A percentile compares a stretch with the other conserved stretches of the same genome.
These are phyloP conservation scores for Anguilla marmorata DNA, from an alignment of 2,797 vertebrate species.

Conservation along the genomic window DNA sequence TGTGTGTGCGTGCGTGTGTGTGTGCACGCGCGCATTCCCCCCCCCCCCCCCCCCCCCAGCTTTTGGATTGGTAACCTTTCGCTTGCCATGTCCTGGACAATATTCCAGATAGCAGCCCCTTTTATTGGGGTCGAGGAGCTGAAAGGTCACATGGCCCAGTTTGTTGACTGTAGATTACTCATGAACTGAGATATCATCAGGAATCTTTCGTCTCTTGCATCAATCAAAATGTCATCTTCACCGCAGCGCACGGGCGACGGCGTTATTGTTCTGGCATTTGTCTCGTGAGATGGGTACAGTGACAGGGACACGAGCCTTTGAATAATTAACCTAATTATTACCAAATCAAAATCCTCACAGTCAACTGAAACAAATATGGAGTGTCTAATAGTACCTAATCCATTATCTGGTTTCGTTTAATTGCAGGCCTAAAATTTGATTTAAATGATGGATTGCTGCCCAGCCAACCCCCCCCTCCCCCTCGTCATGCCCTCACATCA, in stretches of 20 bases:
- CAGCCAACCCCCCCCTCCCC: neutral
- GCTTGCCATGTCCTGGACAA: neutral
- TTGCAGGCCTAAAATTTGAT: neutral
- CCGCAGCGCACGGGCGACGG: neutral
- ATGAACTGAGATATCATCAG: neutral
- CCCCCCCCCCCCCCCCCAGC: neutral
- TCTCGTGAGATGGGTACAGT: neutral
- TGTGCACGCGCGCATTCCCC: neutral
- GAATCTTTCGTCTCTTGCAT: neutral
- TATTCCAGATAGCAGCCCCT: neutral
- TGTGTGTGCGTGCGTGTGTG: neutral
- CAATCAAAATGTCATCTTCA: neutral
- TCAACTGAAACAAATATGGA: neutral
- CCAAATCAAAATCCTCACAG: neutral
- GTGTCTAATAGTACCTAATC: neutral
- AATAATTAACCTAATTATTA: neutral
- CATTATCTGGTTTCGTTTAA: neutral
- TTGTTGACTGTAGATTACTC: neutral
- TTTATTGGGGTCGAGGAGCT: neutral
- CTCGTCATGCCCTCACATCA: neutral
- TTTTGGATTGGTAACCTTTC: neutral
- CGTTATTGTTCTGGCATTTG: neutral
- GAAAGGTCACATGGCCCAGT: neutral
- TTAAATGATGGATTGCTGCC: neutral
- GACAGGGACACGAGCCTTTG: neutral